Base-by-base conservation (phyloP, 2,113 vertebrate genomes). In the Podarcis cretensis region DNA sequence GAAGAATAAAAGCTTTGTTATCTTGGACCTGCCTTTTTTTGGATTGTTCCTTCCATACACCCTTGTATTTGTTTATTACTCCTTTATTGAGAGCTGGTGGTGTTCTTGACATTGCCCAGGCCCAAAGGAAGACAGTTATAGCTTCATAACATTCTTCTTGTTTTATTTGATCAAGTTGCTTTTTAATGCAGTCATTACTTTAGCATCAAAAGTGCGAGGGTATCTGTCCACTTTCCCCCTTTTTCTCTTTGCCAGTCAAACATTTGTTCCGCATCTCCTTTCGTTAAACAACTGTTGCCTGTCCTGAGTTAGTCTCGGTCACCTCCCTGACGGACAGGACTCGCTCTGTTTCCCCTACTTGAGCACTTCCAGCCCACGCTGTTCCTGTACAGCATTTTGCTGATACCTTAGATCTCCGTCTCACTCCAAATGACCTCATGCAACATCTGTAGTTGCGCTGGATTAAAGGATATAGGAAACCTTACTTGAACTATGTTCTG, bases 61-160 rank as follows among this genome's bases (percentile, higher is more conserved):
- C 87, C 90, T 81, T 80, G 59, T 32, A 87, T 92, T 92, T 93
- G 94, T 80, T 88, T 91, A 48, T 93, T 89, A 87, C 40, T 90
- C 92, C 74, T 0, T 92, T 94, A 86, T 10, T 92, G 80, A 91
- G 86, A 93, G 35, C 57, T 87, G 48, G 0, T 90, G 69, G 63
- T 89, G 92, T 91, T 79, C 89, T 88, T 94, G 93, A 91, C 90
- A 40, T 2, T 94, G 63, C 54, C 69, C 87, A 89, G 87, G 16
- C 81, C 87, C 68, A 35, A 13, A 84, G 74, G 83, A 57, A 57
- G 81, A 89, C 87, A 84, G 87, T 89, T 84, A 84, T 69, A 84
- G 87, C 74, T 89, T 89, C 43, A 57, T 89, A 89, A 89, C 74
- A 84, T 78, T 89, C 74, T 84, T 89, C 14, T 68, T 6, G 43